phyloP scores from a whole-genome alignment of 2,888 invertebrate species.

The Emmelina monodactyla region DNA sequence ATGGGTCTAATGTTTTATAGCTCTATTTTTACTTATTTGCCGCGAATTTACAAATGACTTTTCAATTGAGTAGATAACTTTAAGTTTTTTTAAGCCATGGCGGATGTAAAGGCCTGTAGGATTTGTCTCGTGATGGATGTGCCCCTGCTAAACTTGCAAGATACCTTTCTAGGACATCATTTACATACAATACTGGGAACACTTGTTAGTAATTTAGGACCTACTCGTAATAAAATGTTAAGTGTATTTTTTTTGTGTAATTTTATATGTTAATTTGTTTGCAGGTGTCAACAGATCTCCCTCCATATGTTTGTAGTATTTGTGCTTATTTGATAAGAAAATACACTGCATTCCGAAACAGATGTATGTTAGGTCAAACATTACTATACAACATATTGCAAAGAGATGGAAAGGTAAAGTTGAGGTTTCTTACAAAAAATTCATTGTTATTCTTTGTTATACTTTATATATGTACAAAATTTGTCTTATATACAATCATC shows the following conservation, averaged over 20 bases:
- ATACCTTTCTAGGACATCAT: slow-evolving; percentile 32
- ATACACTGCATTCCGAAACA: slow-evolving; percentile 34
- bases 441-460: too few species aligned
- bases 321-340: slow-evolving; percentile 38
- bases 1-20: slow-evolving; percentile 49
- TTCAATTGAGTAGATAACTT: too few species aligned
- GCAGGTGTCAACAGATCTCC: slow-evolving; percentile 21
- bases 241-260: slow-evolving; percentile 2
- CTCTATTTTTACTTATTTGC: slow-evolving; percentile 33
- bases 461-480: too few species aligned
- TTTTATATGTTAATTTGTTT: slow-evolving; percentile 4
- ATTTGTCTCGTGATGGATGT: slow-evolving; percentile 40
- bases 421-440: too few species aligned
- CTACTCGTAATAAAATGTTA: background rate
- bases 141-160: slow-evolving; percentile 32
- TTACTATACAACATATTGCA: slow-evolving; percentile 30
- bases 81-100: too few species aligned
- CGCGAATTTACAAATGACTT: too few species aligned
- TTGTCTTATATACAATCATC: too few species aligned
- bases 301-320: slow-evolving; percentile 35
- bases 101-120: slow-evolving; percentile 37
- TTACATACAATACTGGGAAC: slow-evolving; percentile 33
- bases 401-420: too few species aligned
- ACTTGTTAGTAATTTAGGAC: slow-evolving; percentile 41
- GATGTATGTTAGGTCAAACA: slow-evolving; percentile 31